Base-by-base conservation (phyloP, 2,797 vertebrate species). In the Danio kyathit region DNA sequence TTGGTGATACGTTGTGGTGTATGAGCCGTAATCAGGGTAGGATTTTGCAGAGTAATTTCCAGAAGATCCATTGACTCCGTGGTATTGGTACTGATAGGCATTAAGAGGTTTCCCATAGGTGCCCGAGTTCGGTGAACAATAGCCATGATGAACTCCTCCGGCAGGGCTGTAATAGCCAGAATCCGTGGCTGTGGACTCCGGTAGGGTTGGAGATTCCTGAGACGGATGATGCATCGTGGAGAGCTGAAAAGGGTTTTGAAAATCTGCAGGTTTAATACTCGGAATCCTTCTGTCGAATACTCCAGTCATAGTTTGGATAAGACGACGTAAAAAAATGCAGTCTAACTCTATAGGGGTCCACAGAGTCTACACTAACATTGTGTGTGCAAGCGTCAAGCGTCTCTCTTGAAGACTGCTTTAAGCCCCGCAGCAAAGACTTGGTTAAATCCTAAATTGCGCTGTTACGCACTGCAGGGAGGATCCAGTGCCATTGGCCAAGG, bases 381-480 rank as follows among this genome's bases (percentile, higher is more conserved):
- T 88, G 82, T 88, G 91, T 91, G 71, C 44, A 78, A 73, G 65
- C 81, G 79, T 85, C 93, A 93, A 91, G 92, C 93, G 88, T 85
- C 91, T 94, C 94, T 95, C 93, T 88, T 93, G 94, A 95, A 93
- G 95, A 96, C 96, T 96, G 96, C 95, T 95, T 93, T 93, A 95
- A 94, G 95, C 93, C 95, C 93, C 92, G 91, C 95, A 96, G 97
- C 95, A 95, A 93, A 95, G 95, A 96, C 96, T 96, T 97, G 97
- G 96, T 97, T 98, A 98, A 98, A 97, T 97, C 96, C 96, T 95
- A 95, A 97, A 96, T 95, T 95, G 96, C 95, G 93, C 97, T 97
- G 95, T 98, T 98, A 98, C 98, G 97, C 97, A 97, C 97, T 96
- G 96, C 95, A 95, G 97, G 98, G 96, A 97, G 97, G 98, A 97